A percentile compares a stretch with the other conserved stretches of the same genome.
Conservation (phyloP, 37 sponge, comb jelly and placozoan species). For the Eunapius fragilis region DNA sequence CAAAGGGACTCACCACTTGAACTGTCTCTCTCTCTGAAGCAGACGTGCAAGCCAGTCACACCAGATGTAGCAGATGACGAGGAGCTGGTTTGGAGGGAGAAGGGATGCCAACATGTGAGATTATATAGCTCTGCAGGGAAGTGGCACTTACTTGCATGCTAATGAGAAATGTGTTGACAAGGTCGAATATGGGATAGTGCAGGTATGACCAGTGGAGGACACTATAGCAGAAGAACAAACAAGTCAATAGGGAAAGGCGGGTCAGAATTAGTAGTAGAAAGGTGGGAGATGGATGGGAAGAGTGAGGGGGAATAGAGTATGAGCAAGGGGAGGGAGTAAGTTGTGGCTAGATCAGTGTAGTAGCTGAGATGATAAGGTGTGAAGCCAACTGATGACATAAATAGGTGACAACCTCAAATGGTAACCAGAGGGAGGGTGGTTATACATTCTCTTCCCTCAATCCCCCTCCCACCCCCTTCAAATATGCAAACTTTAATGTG, state of each 20-base stretch:
- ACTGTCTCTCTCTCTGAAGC: conserved; percentile 43
- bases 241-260: neutral
- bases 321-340: neutral
- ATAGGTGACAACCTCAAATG: too few species aligned
- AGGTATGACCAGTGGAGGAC: conserved; percentile 45
- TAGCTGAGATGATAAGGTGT: too few species aligned
- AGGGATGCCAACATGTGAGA: neutral
- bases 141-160: conserved; percentile 42
- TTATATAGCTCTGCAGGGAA: neutral
- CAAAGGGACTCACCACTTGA: conserved; percentile 52
- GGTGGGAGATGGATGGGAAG: neutral
- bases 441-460: too few species aligned
- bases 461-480: too few species aligned
- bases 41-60: conserved; percentile 56
- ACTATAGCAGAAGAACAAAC: conserved; percentile 1
- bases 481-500: too few species aligned
- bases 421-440: too few species aligned
- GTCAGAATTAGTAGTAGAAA: too few species aligned
- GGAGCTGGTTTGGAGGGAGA: conserved; percentile 26
- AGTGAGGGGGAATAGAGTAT: neutral
- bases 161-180: conserved; percentile 52
- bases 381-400: too few species aligned
- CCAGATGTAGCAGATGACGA: conserved; percentile 37
- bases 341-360: too few species aligned
- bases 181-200: conserved; percentile 39